phyloP scores from a whole-genome alignment of 2,113 vertebrate genomes.

The Hyperopisus bebe region DNA sequence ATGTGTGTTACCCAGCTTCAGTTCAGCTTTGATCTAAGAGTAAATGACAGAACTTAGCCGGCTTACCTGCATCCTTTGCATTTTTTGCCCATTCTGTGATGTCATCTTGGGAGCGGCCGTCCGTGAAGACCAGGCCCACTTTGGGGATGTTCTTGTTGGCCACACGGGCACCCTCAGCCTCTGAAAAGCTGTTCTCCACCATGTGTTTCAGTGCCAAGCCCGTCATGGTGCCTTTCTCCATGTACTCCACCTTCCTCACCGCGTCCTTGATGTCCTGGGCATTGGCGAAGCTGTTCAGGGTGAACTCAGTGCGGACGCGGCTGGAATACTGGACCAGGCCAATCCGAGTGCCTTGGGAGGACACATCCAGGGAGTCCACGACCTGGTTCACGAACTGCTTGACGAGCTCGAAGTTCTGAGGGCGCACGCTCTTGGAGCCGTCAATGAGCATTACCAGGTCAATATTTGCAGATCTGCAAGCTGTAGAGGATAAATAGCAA shows the following conservation, averaged over 20 bases:
- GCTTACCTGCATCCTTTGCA: conserved; percentile 81
- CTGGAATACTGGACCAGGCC: conserved; percentile 95
- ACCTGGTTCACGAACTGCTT: conserved; percentile 96
- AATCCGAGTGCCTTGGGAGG: conserved; percentile 75
- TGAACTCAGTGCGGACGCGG: conserved; percentile 86
- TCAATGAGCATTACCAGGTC: conserved; percentile 90
- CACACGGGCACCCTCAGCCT: conserved; percentile 72
- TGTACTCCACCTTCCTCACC: conserved; percentile 84
- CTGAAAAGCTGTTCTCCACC: conserved; percentile 90
- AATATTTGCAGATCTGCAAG: conserved; percentile 75
- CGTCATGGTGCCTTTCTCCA: conserved; percentile 98
- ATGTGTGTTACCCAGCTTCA: neutral
- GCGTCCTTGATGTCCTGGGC: conserved; percentile 82
- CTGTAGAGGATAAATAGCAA: conserved; percentile 45
- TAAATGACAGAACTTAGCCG: neutral
- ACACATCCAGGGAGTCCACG: conserved; percentile 88
- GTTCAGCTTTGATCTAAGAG: neutral
- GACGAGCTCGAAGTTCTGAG: conserved; percentile 92
- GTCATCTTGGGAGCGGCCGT: conserved; percentile 93
- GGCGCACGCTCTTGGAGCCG: conserved; percentile 92
- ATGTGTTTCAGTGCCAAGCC: conserved; percentile 90
- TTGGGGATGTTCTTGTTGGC: conserved; percentile 69
- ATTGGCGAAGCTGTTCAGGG: conserved; percentile 76
- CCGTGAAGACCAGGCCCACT: conserved; percentile 87
- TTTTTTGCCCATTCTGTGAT: conserved; percentile 84